Base-by-base conservation (phyloP, 1,140 invertebrate species). In the Ditylenchus dipsaci region DNA sequence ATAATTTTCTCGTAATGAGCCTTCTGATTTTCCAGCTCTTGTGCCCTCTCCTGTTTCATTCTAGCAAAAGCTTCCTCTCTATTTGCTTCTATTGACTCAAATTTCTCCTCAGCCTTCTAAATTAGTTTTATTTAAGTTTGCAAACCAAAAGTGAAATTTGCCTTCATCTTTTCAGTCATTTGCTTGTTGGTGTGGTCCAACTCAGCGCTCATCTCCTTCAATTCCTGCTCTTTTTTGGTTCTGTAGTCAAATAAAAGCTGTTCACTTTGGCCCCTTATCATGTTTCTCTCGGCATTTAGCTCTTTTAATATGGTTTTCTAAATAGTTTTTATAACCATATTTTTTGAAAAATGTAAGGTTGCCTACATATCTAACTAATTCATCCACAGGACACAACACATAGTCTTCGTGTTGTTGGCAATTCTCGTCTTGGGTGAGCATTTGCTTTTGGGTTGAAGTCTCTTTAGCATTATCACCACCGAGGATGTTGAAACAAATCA, bases 11-110 rank as follows among this genome's bases (percentile, higher is more conserved):
- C 70, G 53, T 72, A 73, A 38, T 75, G 73, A 13, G 23, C 15
- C 21, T 72, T 72, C 42, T 72, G 70, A 19, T 72, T 60, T 1
- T 43, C 42, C 1, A 72, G 53, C 19, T 23, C 26, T 17, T 47
- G 17, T 29, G 47, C 45, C 65, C 73, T 75, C 9, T 72, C 70
- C 11, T 76, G 60, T 43, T 73, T 53, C 30, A 72, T 75, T 17
- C 47, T 73, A 11, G 69, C 53, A 49, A 72, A 75, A 43, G 63
- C 29, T 59, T 71, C 70, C 43, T 72, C 70, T 47, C 73, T 71
- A 17, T 42, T 45, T 1, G 67, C 62, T 60, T 72, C 70, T 30
- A 69, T 73, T 1, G 59, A 58, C 59, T 72, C 70, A 49, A 65
- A 72, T 26, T 74, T 74, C 19, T 72, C 33, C 61, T 72, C 70